A percentile compares a stretch with the other conserved stretches of the same genome.
These are phyloP conservation scores for Epinotia ramella DNA, from an alignment of 2,888 invertebrate genomes.

Conservation along the genomic window DNA sequence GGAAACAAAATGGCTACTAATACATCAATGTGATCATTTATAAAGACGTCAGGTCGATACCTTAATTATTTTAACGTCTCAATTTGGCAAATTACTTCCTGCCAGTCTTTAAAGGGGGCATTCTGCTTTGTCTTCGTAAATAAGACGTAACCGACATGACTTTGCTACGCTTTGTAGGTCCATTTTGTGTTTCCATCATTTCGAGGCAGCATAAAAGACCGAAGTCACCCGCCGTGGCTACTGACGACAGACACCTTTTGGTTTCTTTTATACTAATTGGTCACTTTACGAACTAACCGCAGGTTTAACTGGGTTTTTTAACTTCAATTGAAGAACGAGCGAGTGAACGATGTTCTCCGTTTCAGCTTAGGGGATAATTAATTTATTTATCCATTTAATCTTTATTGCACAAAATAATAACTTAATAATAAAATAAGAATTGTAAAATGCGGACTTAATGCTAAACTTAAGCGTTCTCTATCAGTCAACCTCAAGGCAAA, in stretches of 20 bases:
- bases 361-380: no score
- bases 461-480: no score
- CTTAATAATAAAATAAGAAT: no score
- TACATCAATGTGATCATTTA: slow-evolving; percentile 34
- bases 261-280: slow-evolving; percentile 17
- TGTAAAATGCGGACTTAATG: no score
- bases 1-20: slow-evolving; percentile 6
- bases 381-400: no score
- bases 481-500: no score
- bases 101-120: slow-evolving; percentile 36
- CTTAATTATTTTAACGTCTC: slow-evolving; percentile 43
- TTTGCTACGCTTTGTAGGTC: background rate
- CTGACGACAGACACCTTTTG: background rate
- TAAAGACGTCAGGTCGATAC: slow-evolving; percentile 27
- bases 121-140: background rate
- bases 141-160: background rate
- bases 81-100: slow-evolving; percentile 44
- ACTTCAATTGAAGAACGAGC: no score
- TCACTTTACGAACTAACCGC: background rate
- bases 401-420: no score
- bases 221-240: background rate
- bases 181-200: background rate
- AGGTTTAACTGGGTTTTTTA: background rate
- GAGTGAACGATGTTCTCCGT: no score
- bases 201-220: slow-evolving; percentile 15